Conservation (phyloP, 2,888 invertebrate species). For the Furcula furcula region DNA sequence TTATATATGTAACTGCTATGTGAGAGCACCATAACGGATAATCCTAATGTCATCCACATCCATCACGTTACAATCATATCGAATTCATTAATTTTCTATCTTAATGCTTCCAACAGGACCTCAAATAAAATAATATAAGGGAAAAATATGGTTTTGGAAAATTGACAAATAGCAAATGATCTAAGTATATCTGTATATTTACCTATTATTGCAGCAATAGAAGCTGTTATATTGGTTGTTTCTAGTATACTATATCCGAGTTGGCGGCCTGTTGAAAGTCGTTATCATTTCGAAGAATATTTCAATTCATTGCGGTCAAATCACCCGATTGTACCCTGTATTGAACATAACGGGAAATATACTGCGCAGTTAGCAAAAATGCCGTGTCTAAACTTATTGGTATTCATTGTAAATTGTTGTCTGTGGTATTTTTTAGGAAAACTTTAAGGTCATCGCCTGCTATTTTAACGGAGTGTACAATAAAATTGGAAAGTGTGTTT, state of each 20-base stretch:
- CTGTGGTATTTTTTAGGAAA: background rate
- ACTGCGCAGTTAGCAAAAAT: constrained; percentile 15
- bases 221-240: too few relatives aligned
- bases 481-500: background rate
- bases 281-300: constrained; percentile 26
- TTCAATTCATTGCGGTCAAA: constrained; percentile 31
- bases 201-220: too few relatives aligned
- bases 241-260: constrained; percentile 3
- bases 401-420: background rate
- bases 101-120: too few relatives aligned
- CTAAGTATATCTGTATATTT: too few relatives aligned
- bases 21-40: too few relatives aligned
- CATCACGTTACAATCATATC: too few relatives aligned
- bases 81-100: too few relatives aligned
- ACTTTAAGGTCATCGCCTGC: background rate
- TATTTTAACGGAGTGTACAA: background rate
- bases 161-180: too few relatives aligned
- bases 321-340: constrained; percentile 15
- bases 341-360: constrained; percentile 30
- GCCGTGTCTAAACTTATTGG: constrained; percentile 4
- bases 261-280: constrained; percentile 12
- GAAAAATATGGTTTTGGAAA: too few relatives aligned
- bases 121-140: too few relatives aligned
- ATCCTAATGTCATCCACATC: too few relatives aligned
- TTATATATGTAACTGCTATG: too few relatives aligned